Conservation (phyloP, 2,888 invertebrate species). For the Amphiduros pacificus region DNA sequence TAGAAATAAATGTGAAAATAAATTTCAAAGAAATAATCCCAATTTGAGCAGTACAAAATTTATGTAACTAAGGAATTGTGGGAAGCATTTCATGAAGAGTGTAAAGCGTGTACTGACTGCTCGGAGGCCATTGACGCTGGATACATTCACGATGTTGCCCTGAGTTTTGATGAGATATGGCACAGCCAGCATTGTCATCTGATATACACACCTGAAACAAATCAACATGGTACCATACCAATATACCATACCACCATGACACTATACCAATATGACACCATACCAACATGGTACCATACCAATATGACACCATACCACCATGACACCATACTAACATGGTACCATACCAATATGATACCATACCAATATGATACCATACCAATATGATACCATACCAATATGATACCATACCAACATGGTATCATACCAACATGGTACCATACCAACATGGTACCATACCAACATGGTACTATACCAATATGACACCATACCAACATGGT, state of each 20-base stretch:
- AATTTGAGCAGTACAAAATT: neutral
- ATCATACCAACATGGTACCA: too few relatives aligned
- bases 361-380: too few relatives aligned
- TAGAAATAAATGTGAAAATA: neutral
- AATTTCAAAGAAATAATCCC: neutral
- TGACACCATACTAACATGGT: too few relatives aligned
- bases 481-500: too few relatives aligned
- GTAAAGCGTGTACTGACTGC: conserved; percentile 62
- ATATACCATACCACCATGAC: neutral
- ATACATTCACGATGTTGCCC: conserved; percentile 77
- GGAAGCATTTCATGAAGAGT: neutral
- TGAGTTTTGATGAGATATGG: conserved; percentile 74
- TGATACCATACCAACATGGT: too few relatives aligned
- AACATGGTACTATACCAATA: too few relatives aligned
- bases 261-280: too few relatives aligned
- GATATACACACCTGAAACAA: conserved; percentile 56
- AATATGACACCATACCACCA: neutral
- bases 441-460: too few relatives aligned
- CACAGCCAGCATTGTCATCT: conserved; percentile 81
- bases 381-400: too few relatives aligned
- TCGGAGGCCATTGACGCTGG: conserved; percentile 88
- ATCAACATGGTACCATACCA: neutral
- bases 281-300: too few relatives aligned
- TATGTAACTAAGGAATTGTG: neutral
- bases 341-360: too few relatives aligned